Conservation (phyloP, 2,888 invertebrate species). For the Dryobotodes eremita region DNA sequence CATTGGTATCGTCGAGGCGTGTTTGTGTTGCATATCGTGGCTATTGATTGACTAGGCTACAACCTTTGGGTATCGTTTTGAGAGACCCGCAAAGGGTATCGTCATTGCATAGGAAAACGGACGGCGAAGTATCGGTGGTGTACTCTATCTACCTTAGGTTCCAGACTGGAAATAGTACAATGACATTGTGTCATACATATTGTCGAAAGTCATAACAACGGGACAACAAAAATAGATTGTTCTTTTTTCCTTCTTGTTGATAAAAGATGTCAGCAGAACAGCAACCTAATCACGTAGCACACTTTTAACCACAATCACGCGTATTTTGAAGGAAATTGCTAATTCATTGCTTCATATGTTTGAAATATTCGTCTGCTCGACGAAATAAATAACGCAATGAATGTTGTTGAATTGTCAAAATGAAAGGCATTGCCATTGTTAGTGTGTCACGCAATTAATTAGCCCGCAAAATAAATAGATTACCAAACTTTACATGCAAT, state of each 20-base stretch:
- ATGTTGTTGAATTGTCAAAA: neutral
- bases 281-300: no score
- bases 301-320: neutral
- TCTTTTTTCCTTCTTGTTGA: neutral
- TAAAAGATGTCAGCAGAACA: neutral
- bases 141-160: neutral
- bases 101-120: neutral
- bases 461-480: neutral
- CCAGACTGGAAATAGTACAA: neutral
- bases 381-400: no score
- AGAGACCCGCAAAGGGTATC: neutral
- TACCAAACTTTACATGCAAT: neutral
- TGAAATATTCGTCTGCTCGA: no score
- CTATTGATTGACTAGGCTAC: constrained; percentile 15
- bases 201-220: neutral
- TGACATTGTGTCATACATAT: neutral
- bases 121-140: no score
- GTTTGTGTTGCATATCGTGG: constrained; percentile 12
- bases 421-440: neutral
- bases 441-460: no score
- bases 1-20: constrained; percentile 18
- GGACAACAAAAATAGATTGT: neutral
- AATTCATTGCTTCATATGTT: neutral
- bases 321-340: neutral
- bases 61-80: constrained; percentile 1